Percentiles rank a stretch among this genome's conserved stretches.
These are phyloP conservation scores for Drosophila nasuta DNA, from an alignment of 1,140 invertebrate genomes.

Conservation along the genomic window DNA sequence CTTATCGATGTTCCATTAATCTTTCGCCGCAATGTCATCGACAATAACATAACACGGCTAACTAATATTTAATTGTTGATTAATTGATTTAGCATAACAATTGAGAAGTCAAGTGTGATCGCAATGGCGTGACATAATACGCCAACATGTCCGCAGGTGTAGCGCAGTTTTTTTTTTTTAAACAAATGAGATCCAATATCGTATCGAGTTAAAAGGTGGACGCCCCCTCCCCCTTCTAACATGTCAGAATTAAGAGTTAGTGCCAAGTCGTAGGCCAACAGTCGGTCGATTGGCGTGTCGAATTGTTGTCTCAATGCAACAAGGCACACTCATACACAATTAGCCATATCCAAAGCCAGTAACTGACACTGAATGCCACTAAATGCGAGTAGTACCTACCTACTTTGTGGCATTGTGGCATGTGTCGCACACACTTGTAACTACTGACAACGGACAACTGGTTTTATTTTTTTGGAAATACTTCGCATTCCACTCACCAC, in stretches of 20 bases:
- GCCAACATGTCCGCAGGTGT: slow-evolving; percentile 42
- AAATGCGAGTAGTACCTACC: background rate
- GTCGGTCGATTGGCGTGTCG: slow-evolving; percentile 27
- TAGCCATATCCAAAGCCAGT: slow-evolving; percentile 23
- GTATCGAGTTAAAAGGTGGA: slow-evolving; percentile 6
- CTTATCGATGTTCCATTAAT: slow-evolving; percentile 13
- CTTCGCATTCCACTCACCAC: slow-evolving; percentile 14
- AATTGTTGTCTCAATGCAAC: slow-evolving; percentile 42
- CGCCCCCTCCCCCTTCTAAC: slow-evolving; percentile 10
- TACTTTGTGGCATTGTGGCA: slow-evolving; percentile 18
- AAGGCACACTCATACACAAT: slow-evolving; percentile 15
- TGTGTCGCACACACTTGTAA: slow-evolving; percentile 12
- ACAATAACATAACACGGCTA: slow-evolving; percentile 9
- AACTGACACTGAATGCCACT: slow-evolving; percentile 17
- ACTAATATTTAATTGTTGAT: slow-evolving; percentile 49
- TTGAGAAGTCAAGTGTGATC: slow-evolving; percentile 11
- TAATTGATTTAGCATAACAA: slow-evolving; percentile 47
- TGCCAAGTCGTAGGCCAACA: slow-evolving; percentile 28
- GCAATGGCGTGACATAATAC: slow-evolving; percentile 37
- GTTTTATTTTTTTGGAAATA: slow-evolving; percentile 37
- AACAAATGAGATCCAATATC: slow-evolving; percentile 27
- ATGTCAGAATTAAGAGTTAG: slow-evolving; percentile 9
- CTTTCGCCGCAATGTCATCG: slow-evolving; percentile 26
- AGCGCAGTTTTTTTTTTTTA: background rate
- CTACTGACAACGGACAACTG: slow-evolving; percentile 23